Evolutionary conservation across 2,888 invertebrate genomes (phyloP).

Genomic region (Sphecodes monilicornis): DNA sequence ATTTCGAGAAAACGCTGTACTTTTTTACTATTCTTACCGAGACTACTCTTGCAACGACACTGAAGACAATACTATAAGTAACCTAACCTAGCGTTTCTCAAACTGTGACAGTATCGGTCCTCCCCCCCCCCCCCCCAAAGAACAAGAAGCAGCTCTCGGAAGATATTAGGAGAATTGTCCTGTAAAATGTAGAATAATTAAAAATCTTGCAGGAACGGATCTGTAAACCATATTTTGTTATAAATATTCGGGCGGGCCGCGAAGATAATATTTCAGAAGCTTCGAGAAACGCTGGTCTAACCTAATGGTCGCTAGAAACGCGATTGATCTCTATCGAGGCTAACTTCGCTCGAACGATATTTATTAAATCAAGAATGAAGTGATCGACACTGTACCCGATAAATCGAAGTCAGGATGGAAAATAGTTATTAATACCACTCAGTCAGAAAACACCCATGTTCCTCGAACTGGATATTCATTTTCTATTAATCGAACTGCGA

Average conservation of each 20-base stretch:
- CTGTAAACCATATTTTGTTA: slow-evolving; percentile 7
- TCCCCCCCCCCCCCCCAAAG: no score
- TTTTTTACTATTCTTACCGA: slow-evolving; percentile 20
- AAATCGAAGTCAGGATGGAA: background rate
- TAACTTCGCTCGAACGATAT: background rate
- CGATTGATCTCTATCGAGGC: slow-evolving; percentile 12
- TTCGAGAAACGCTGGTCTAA: background rate
- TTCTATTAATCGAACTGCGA: background rate
- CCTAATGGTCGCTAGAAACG: background rate
- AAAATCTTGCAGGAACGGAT: background rate
- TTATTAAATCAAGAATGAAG: background rate
- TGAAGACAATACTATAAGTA: background rate
- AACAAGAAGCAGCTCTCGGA: background rate
- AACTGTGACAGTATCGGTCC: background rate
- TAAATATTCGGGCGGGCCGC: background rate
- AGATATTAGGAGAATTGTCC: background rate
- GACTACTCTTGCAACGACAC: slow-evolving; percentile 14
- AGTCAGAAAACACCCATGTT: background rate
- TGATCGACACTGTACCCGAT: background rate
- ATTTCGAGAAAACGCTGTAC: slow-evolving; percentile 3
- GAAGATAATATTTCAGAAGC: background rate
- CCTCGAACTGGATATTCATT: background rate
- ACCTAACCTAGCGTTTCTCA: background rate
- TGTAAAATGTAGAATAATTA: background rate
- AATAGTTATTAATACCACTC: background rate